Evolutionary conservation across 1,140 invertebrate genomes (phyloP).

Genomic region (Drosophila hydei): DNA sequence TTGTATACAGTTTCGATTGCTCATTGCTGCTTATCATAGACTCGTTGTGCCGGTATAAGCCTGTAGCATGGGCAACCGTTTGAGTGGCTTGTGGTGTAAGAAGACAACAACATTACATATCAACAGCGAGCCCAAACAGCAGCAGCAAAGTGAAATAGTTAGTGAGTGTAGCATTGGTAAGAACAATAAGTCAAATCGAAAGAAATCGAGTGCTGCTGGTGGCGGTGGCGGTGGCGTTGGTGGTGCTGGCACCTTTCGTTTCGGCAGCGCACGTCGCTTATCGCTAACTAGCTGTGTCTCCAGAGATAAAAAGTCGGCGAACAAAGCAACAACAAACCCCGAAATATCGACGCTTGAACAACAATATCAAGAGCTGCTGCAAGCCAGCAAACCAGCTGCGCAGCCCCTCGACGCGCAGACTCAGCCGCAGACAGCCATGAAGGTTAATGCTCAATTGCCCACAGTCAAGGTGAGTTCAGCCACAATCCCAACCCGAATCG

Average conservation of each 20-base stretch:
- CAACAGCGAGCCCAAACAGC: conserved; percentile 30
- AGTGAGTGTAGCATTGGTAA: conserved; percentile 21
- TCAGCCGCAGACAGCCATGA: conserved; percentile 32
- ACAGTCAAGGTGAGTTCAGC: conserved; percentile 48
- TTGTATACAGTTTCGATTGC: not conserved
- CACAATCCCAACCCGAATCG: conserved; percentile 1
- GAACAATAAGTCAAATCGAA: conserved; percentile 42
- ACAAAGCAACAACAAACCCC: conserved; percentile 14
- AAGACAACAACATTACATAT: conserved; percentile 75
- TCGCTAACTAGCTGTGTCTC: conserved; percentile 66
- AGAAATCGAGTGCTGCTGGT: conserved; percentile 47
- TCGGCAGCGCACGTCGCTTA: conserved; percentile 68
- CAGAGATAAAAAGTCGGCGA: conserved; percentile 49
- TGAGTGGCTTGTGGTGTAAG: conserved; percentile 82
- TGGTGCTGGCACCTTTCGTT: conserved; percentile 63
- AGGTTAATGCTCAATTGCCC: conserved; percentile 42
- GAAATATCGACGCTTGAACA: conserved; percentile 37
- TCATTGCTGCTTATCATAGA: conserved; percentile 17
- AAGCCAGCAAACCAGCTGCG: not conserved
- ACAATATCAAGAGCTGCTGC: conserved; percentile 28
- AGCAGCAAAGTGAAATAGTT: conserved; percentile 11
- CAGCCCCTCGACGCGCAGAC: conserved; percentile 10
- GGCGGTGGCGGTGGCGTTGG: conserved; percentile 11
- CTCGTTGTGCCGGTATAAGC: conserved; percentile 8
- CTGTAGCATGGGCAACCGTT: conserved; percentile 78